Base-by-base conservation (phyloP, 2,888 invertebrate genomes). In the Drosophila villosipedis region DNA sequence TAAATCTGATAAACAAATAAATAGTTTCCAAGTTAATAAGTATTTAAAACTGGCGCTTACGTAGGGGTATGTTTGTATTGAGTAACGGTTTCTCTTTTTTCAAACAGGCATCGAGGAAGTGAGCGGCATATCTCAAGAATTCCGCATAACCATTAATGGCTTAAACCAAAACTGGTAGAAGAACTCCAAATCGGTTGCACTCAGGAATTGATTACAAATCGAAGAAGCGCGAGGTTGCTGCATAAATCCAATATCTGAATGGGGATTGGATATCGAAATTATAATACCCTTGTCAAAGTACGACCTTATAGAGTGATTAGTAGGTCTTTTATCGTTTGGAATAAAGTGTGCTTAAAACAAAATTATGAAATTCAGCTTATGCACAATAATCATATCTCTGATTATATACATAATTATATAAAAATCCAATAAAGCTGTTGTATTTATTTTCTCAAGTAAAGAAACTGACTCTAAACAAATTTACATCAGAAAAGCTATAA, bases 141-240 rank as follows among this genome's bases (percentile, higher is more conserved):
- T 89, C 83, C 83, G 89, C 59, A 77, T 78, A 64, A 52, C 33
- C 61, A 67, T 60, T 53, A 54, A 54, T 53, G 58, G 53, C 57
- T 52, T 58, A 62, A 60, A 4, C 7, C 16, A n/a, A 25, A 49
- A 31, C 41, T 49, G 54, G 37, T 61, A 84, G 69, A 68, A 68
- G 65, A 71, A 53, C 53, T 22, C 39, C 49, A 58, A 41, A 61
- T 47, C 37, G 30, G 30, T n/a, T 43, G 22, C 31, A 19, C 54
- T 66, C 6, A 31, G 65, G 71, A 77, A 83, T 64, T 25, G 25
- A 10, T 47, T 41, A 47, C 73, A 47, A 12, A 28, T 19, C 41
- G 12, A 14, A 19, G 10, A 67, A 73, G 68, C 68, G 68, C 73
- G 63, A 63, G 81, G 77, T 65, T 43, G 43, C 43, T 57, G 54